A percentile compares a stretch with the other conserved stretches of the same genome.
These are phyloP conservation scores for Lucilia cuprina DNA, from an alignment of 1,140 invertebrate species.

Conservation along the genomic window DNA sequence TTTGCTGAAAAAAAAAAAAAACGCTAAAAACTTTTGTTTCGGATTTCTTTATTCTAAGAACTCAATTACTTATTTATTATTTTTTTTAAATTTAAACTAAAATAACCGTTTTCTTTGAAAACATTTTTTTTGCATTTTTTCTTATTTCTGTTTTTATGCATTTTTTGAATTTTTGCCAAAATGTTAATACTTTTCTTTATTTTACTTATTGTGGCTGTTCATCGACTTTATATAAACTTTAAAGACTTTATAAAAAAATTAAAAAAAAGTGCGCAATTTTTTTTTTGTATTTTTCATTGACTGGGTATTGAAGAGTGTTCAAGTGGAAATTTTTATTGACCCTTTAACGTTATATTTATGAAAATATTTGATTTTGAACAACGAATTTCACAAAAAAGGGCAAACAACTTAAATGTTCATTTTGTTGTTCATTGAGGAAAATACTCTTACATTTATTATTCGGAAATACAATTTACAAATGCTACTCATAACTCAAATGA, in stretches of 20 bases:
- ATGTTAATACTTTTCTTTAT: background rate
- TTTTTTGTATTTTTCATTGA: background rate
- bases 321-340: background rate
- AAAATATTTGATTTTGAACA: conserved; percentile 15
- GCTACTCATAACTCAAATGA: background rate
- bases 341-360: background rate
- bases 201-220: background rate
- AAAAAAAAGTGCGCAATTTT: background rate
- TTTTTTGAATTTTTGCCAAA: background rate
- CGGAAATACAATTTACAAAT: background rate
- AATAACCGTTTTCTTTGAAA: background rate
- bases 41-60: background rate
- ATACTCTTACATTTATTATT: background rate
- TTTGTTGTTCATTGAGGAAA: background rate
- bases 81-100: background rate
- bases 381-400: background rate
- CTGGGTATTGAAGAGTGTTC: background rate
- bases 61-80: background rate
- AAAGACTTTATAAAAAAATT: too few relatives aligned
- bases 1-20: background rate
- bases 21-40: background rate
- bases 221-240: background rate
- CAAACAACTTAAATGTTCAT: conserved; percentile 15
- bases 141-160: background rate
- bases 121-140: background rate